These are phyloP conservation scores for Notospermus geniculatus DNA, from an alignment of 1,140 invertebrate genomes.

Conservation along the genomic window DNA sequence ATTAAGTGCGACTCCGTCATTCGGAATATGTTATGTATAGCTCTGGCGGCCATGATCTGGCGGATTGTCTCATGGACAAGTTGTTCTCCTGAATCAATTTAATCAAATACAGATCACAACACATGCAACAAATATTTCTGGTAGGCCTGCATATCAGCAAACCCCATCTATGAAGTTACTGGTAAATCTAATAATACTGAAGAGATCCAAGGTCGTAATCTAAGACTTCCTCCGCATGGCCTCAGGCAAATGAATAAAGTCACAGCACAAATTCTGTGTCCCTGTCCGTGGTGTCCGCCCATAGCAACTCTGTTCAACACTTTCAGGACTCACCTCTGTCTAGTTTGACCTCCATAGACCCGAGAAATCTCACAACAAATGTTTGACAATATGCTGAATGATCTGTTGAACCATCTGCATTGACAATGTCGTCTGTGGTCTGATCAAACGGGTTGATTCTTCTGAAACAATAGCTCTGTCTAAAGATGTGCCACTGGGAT, in stretches of 20 bases:
- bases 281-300: no score
- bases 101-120: no score
- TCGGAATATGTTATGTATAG: constrained; percentile 60
- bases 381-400: constrained; percentile 44
- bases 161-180: no score
- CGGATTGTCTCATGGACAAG: constrained; percentile 58
- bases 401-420: constrained; percentile 32
- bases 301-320: no score
- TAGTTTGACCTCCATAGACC: constrained; percentile 50
- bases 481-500: background rate
- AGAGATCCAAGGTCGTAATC: no score
- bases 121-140: background rate
- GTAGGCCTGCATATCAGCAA: background rate
- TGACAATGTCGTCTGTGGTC: constrained; percentile 34
- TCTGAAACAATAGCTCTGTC: constrained; percentile 28
- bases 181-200: no score
- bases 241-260: no score
- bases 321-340: constrained; percentile 52
- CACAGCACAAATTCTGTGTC: no score
- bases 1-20: constrained; percentile 57
- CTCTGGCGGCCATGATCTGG: constrained; percentile 58
- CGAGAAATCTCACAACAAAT: constrained; percentile 49
- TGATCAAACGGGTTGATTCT: constrained; percentile 56
- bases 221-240: no score
- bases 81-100: constrained; percentile 47